These are phyloP conservation scores for Gorsachius goisagi DNA, from an alignment of 2,113 vertebrate species.

Conservation along the genomic window DNA sequence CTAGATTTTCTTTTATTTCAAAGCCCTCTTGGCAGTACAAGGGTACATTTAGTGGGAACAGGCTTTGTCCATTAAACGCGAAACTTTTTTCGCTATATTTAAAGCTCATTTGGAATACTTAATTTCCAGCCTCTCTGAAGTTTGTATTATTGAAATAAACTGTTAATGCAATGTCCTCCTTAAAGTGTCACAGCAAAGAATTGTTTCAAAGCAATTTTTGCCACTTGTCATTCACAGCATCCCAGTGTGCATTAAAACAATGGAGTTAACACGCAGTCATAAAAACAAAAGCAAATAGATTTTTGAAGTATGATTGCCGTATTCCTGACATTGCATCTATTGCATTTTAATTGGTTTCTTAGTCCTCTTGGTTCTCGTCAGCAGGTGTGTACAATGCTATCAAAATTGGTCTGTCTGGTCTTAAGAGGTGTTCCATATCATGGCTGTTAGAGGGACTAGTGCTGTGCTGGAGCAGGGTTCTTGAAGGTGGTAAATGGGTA, in stretches of 20 bases:
- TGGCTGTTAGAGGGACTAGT: background rate
- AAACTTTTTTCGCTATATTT: conserved; percentile 16
- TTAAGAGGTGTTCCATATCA: background rate
- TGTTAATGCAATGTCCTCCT: background rate
- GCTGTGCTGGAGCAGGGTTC: background rate
- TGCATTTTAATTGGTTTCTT: background rate
- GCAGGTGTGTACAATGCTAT: background rate
- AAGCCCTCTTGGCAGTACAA: conserved; percentile 33
- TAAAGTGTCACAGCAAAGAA: background rate
- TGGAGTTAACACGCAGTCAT: background rate
- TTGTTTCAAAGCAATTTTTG: background rate
- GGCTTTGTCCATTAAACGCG: conserved; percentile 33
- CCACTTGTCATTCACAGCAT: background rate
- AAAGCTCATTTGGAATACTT: conserved; percentile 36
- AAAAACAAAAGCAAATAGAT: background rate
- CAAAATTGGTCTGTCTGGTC: background rate
- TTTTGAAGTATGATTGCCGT: background rate
- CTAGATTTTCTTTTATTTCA: conserved; percentile 12
- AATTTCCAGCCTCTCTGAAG: conserved; percentile 35
- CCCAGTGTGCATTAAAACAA: background rate
- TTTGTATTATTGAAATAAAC: conserved; percentile 29
- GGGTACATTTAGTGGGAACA: conserved; percentile 39
- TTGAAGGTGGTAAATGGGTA: background rate
- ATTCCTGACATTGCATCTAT: background rate
- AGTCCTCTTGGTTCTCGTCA: background rate